phyloP scores from a whole-genome alignment of 1,140 invertebrate species.

The Scaptomyza hsui region DNA sequence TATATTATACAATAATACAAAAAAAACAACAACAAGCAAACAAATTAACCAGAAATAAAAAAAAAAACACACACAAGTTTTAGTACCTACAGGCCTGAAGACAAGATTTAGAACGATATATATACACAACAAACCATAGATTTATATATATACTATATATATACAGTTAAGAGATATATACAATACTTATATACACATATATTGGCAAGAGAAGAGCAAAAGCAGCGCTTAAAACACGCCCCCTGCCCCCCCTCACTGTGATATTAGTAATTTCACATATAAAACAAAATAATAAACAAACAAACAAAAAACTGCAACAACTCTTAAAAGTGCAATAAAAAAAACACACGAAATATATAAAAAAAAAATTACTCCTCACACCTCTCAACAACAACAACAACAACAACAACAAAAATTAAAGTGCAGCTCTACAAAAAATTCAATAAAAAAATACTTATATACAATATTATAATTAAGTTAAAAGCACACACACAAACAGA shows the following conservation, averaged over 20 bases:
- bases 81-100: conserved; percentile 79
- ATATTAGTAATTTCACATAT: conserved; percentile 78
- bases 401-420: conserved; percentile 4
- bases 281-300: conserved; percentile 36
- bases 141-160: conserved; percentile 50
- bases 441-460: conserved; percentile 14
- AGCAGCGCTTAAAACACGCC: conserved; percentile 30
- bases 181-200: conserved; percentile 19
- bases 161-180: conserved; percentile 34
- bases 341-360: conserved; percentile 14
- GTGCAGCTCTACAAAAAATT: conserved; percentile 23
- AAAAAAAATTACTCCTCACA: conserved; percentile 26
- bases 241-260: conserved; percentile 61
- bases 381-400: background rate
- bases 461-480: conserved; percentile 18
- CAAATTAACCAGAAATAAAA: conserved; percentile 36
- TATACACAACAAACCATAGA: conserved; percentile 52
- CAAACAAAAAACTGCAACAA: conserved; percentile 20
- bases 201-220: conserved; percentile 24
- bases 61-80: conserved; percentile 62
- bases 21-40: conserved; percentile 22
- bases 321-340: conserved; percentile 69
- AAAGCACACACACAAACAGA: background rate
- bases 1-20: conserved; percentile 38
- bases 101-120: conserved; percentile 71